Conservation (phyloP, 2,797 vertebrate genomes). For the Neosalanx taihuensis region DNA sequence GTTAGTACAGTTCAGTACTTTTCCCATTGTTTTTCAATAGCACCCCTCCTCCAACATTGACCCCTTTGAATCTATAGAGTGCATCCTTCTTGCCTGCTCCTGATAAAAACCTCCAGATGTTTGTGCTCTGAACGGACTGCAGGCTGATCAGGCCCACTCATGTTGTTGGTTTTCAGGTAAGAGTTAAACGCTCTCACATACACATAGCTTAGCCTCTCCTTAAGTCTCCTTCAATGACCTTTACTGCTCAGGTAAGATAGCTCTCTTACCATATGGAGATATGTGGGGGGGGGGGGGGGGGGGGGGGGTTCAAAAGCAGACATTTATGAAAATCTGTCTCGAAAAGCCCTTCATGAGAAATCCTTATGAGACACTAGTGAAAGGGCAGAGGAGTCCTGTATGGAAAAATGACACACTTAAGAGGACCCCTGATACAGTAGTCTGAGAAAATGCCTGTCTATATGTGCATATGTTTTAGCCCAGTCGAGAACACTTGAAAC, state of each 20-base stretch:
- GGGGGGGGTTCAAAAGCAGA: conserved; percentile 68
- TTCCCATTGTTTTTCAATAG: neutral
- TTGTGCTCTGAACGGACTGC: conserved; percentile 18
- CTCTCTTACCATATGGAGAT: conserved; percentile 49
- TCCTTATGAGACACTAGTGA: conserved; percentile 68
- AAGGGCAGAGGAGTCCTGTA: conserved; percentile 63
- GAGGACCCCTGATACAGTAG: conserved; percentile 58
- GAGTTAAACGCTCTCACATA: conserved; percentile 57
- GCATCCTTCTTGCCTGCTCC: neutral
- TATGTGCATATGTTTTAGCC: conserved; percentile 71
- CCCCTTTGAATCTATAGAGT: neutral
- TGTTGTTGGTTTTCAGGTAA: conserved; percentile 64
- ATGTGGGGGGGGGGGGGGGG: conserved; percentile 60
- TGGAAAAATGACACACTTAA: conserved; percentile 55
- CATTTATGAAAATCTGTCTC: conserved; percentile 71
- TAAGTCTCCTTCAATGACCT: conserved; percentile 67
- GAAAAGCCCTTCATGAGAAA: conserved; percentile 61
- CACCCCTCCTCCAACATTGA: neutral
- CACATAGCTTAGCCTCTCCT: conserved; percentile 64
- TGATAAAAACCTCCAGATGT: conserved; percentile 26
- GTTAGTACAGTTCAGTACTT: too few relatives aligned
- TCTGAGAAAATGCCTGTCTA: conserved; percentile 63
- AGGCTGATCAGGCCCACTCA: conserved; percentile 47
- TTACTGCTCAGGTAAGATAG: conserved; percentile 66
- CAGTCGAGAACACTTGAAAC: conserved; percentile 50